Evolutionary conservation across 2,888 invertebrate genomes (phyloP).

Genomic region (Clunio marinus): DNA sequence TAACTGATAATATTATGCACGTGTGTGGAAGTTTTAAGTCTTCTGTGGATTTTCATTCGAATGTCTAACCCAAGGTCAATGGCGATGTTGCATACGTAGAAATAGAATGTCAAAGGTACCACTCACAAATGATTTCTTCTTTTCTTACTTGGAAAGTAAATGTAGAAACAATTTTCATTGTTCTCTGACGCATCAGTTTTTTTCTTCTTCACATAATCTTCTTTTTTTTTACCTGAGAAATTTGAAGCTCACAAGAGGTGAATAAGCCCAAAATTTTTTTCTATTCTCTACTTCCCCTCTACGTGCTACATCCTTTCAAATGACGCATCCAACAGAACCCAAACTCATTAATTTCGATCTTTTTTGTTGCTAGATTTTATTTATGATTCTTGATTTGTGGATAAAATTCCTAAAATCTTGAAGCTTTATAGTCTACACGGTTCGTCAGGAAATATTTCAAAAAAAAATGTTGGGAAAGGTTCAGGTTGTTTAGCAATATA

Average conservation of each 20-base stretch:
- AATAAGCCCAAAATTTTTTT: background rate
- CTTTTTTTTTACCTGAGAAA: slow-evolving; percentile 1
- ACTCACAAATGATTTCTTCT: background rate
- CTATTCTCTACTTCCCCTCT: background rate
- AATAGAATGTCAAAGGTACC: background rate
- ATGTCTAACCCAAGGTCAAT: slow-evolving; percentile 11
- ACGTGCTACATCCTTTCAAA: too few species aligned
- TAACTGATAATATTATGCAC: background rate
- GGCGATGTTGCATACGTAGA: too few species aligned
- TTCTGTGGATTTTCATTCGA: background rate
- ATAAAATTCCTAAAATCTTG: background rate
- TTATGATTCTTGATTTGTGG: too few species aligned
- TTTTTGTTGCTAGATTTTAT: too few species aligned
- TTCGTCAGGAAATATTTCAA: background rate
- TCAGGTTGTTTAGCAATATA: too few species aligned
- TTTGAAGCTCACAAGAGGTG: background rate
- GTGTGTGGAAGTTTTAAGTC: too few species aligned
- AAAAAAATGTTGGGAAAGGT: background rate
- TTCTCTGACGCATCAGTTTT: too few species aligned
- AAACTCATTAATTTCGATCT: background rate
- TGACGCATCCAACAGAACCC: too few species aligned
- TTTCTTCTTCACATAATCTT: too few species aligned
- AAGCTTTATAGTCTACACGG: background rate
- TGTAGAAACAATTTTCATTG: too few species aligned
- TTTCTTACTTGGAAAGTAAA: too few species aligned